A percentile compares a stretch with the other conserved stretches of the same genome.
These are phyloP conservation scores for Laupala kohalensis DNA, from an alignment of 1,140 invertebrate genomes.

Conservation along the genomic window DNA sequence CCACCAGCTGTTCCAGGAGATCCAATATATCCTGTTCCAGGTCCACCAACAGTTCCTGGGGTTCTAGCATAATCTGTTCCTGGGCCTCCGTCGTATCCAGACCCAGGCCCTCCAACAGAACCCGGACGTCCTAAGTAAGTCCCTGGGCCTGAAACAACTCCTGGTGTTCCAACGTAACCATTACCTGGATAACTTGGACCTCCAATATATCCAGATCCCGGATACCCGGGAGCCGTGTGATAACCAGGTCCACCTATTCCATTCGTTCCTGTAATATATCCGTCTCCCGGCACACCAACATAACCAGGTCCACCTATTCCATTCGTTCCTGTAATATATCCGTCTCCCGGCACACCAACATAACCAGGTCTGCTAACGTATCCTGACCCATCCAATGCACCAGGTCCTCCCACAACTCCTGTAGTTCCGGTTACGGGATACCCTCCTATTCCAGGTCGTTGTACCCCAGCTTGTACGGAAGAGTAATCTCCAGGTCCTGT, in stretches of 20 bases:
- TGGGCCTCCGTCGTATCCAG: not conserved
- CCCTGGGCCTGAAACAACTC: not conserved
- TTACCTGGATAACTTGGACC: too few relatives aligned
- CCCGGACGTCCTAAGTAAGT: not conserved
- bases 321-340: not conserved
- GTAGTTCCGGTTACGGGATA: slow-evolving; percentile 4
- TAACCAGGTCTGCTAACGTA: not conserved
- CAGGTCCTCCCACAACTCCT: not conserved
- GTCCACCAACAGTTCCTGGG: not conserved
- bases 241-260: not conserved
- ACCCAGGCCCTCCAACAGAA: not conserved
- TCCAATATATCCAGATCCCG: not conserved
- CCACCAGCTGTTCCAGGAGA: not conserved
- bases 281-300: not conserved
- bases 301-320: not conserved
- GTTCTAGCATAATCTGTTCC: not conserved
- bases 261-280: not conserved
- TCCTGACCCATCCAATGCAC: too few relatives aligned
- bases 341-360: not conserved
- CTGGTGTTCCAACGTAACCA: not conserved
- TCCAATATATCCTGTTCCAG: not conserved
- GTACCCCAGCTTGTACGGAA: not conserved
- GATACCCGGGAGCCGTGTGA: not conserved
- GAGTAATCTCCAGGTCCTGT: not conserved
- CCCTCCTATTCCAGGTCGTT: not conserved